Base-by-base conservation (phyloP, 35 echinoderm and acorn worm genomes). In the Strongylocentrotus purpuratus region DNA sequence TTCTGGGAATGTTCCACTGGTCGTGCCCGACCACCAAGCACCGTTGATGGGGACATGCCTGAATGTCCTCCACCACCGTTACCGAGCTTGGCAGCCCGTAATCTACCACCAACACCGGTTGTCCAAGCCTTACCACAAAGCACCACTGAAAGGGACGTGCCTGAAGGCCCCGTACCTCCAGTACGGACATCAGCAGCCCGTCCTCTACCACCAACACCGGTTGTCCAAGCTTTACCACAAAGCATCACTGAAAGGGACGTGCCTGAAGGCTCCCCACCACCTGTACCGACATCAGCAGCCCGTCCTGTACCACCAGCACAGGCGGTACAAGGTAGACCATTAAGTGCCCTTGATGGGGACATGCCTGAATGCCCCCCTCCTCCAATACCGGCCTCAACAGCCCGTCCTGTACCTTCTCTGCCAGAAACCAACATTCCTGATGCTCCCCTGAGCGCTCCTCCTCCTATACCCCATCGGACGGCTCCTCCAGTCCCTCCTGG, bases 401-500 rank as follows among this genome's bases (percentile, higher is more conserved):
- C 45, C 45, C 91, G n/a, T 93, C 91, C 91, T 58, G 33, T 58
- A 46, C 31, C 48, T 15, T n/a, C 46, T 20, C 20, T 32, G 91
- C n/a, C 45, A 25, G 31, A 13, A 31, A 47, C 48, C n/a, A 47
- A 93, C 20, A 31, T 58, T n/a, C 91, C 91, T 9, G 46, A 13
- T 50, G n/a, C 48, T 4, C 91, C 48, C 28, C 46, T 31, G 0
- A 93, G n/a, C 48, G 0, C 4, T 58, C 87, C 91, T 12, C 91
- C 91, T 55, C 91, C 91, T 20, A 14, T 93, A 93, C 91, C 91
- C 2, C 15, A 33, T 15, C 32, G 87, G 28, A 93, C 20, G 31
- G 91, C 91, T 50, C 91, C 91, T 20, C 45, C 91, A 22, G 46
- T n/a, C 91, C 91, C 46, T 58, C 91, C 91, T 32, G 33, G 10